phyloP scores from a whole-genome alignment of 2,113 vertebrate species.

The Parus major region DNA sequence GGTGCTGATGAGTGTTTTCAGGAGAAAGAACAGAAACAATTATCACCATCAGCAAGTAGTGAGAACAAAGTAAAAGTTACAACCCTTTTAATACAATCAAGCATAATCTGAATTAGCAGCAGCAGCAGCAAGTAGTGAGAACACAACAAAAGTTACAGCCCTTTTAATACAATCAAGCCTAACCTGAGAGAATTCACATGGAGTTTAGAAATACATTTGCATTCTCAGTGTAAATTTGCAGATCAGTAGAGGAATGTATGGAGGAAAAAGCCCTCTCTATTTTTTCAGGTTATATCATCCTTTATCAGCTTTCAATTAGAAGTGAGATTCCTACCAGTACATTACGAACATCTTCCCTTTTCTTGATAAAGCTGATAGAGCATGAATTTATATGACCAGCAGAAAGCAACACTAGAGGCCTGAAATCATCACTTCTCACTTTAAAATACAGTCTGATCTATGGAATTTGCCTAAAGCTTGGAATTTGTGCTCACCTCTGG shows the following conservation, averaged over 20 bases:
- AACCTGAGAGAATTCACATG: not conserved
- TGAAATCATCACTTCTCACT: not conserved
- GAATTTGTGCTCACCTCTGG: not conserved
- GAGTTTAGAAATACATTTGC: not conserved
- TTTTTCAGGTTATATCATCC: not conserved
- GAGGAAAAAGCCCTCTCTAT: rapidly evolving
- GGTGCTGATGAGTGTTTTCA: not conserved
- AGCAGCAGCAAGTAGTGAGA: not conserved
- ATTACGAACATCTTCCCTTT: not conserved
- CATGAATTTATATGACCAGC: not conserved
- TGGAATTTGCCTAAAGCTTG: not conserved
- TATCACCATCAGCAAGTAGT: not conserved
- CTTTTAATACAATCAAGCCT: not conserved
- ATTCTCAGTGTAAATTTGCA: not conserved
- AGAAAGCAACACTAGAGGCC: not conserved
- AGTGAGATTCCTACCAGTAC: not conserved
- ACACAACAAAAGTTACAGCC: not conserved
- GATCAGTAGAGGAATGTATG: not conserved
- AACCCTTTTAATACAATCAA: not conserved
- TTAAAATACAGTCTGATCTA: not conserved
- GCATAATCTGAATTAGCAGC: no score
- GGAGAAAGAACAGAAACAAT: not conserved
- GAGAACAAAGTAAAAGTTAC: not conserved
- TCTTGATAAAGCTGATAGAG: not conserved
- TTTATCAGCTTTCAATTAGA: not conserved